These are phyloP conservation scores for Thyatira batis DNA, from an alignment of 2,888 invertebrate genomes.

Conservation along the genomic window DNA sequence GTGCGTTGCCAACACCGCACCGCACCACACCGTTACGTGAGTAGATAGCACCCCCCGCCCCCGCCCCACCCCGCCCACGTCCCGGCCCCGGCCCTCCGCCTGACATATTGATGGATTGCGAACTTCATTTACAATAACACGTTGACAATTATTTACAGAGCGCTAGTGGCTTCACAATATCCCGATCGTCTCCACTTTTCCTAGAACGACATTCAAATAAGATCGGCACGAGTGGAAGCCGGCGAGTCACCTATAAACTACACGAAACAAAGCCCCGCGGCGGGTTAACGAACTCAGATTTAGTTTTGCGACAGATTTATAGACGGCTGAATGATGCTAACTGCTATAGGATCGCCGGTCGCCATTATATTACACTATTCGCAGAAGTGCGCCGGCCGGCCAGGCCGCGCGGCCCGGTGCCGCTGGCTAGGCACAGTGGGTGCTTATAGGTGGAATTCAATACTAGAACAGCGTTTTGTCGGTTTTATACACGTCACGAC, in stretches of 20 bases:
- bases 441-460: constrained; percentile 19
- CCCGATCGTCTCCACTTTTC: background rate
- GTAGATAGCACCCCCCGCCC: constrained; percentile 12
- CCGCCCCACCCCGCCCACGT: constrained; percentile 4
- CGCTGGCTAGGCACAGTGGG: background rate
- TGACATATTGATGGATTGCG: constrained; percentile 55
- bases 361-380: constrained; percentile 41
- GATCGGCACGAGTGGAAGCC: constrained; percentile 28
- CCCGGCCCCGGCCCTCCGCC: constrained; percentile 15
- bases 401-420: background rate
- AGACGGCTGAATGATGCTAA: constrained; percentile 42
- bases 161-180: constrained; percentile 1
- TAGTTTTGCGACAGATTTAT: constrained; percentile 61
- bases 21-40: constrained; percentile 1
- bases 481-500: constrained; percentile 15
- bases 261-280: constrained; percentile 31
- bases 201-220: constrained; percentile 9
- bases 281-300: constrained; percentile 49
- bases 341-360: constrained; percentile 29
- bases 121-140: constrained; percentile 47
- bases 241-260: constrained; percentile 31
- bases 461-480: constrained; percentile 24
- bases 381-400: constrained; percentile 33
- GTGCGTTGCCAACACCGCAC: constrained; percentile 18
- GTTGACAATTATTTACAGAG: constrained; percentile 48